A percentile compares a stretch with the other conserved stretches of the same genome.
Conservation (phyloP, 2,113 vertebrate genomes). For the Tychaedon coryphoeus region DNA sequence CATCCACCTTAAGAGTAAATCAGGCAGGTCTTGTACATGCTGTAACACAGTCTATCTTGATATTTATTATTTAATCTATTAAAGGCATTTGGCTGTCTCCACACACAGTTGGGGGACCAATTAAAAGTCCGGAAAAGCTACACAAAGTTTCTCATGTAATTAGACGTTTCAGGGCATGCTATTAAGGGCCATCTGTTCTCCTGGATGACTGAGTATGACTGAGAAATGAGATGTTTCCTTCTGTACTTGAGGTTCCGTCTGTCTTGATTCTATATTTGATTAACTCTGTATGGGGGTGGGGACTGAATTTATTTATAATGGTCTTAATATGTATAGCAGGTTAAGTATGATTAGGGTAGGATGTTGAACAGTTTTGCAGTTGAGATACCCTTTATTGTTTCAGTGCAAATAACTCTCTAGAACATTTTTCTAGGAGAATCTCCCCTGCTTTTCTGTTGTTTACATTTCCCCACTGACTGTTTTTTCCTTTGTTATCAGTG, state of each 20-base stretch:
- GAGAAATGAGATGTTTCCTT: neutral
- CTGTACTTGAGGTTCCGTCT: neutral
- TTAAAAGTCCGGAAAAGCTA: slow-evolving; percentile 39
- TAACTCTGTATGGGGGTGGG: neutral
- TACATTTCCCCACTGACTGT: neutral
- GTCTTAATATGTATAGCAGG: neutral
- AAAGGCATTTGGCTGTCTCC: slow-evolving; percentile 7
- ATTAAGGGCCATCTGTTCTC: slow-evolving; percentile 55
- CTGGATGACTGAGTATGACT: neutral
- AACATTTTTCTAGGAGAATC: neutral
- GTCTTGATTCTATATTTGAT: slow-evolving; percentile 14
- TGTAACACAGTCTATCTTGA: slow-evolving; percentile 1
- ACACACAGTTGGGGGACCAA: slow-evolving; percentile 22
- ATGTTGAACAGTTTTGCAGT: neutral
- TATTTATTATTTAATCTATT: slow-evolving; percentile 46
- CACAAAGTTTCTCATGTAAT: slow-evolving; percentile 14
- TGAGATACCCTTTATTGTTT: neutral
- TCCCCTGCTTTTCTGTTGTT: neutral
- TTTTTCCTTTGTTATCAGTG: neutral
- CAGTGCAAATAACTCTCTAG: neutral
- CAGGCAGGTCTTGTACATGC: neutral
- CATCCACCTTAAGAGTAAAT: neutral
- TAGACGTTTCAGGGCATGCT: neutral
- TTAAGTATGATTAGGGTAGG: neutral
- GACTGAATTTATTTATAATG: neutral